These are phyloP conservation scores for Otus sunia DNA, from an alignment of 2,113 vertebrate species.

Conservation along the genomic window DNA sequence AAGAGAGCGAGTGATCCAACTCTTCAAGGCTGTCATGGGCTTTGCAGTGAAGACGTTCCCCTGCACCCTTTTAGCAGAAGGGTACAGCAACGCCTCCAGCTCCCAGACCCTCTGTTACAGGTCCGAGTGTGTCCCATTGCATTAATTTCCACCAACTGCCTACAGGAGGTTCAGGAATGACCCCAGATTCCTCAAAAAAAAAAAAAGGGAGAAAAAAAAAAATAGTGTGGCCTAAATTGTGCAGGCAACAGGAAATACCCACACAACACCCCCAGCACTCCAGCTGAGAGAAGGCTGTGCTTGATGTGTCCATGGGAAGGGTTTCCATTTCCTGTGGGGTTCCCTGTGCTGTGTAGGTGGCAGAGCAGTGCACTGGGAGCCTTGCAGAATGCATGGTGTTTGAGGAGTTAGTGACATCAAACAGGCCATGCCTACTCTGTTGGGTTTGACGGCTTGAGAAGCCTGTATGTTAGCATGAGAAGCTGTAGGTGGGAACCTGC, in stretches of 20 bases:
- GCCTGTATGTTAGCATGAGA: rapidly evolving
- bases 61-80: neutral
- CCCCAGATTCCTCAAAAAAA: neutral
- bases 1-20: neutral
- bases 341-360: neutral
- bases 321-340: neutral
- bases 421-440: neutral
- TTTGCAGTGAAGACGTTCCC: neutral
- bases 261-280: neutral
- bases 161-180: too few species aligned
- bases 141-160: neutral
- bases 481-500: neutral
- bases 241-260: neutral
- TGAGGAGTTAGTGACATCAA: neutral
- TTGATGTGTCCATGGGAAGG: neutral
- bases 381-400: neutral
- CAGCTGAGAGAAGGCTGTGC: neutral
- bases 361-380: neutral
- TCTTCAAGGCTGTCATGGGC: neutral
- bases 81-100: neutral
- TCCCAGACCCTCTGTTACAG: neutral
- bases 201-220: neutral
- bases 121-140: too few species aligned
- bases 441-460: neutral
- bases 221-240: too few species aligned